Conservation (phyloP, 1,140 invertebrate genomes). For the Hyles vespertilio region DNA sequence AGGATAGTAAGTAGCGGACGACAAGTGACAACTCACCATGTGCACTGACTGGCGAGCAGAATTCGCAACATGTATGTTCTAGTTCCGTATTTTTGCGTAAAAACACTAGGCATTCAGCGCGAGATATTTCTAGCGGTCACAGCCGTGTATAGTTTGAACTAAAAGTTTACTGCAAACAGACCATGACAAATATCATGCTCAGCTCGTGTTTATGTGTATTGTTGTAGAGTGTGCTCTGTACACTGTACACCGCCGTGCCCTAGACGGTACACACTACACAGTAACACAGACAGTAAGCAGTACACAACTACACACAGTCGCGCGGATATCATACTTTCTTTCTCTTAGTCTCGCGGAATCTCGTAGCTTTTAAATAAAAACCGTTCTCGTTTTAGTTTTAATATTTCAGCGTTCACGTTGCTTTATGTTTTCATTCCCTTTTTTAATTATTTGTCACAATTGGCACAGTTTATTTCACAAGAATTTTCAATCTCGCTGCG, state of each 20-base stretch:
- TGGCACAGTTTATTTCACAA: neutral
- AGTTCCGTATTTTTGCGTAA: slow-evolving; percentile 16
- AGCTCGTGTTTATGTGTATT: slow-evolving; percentile 1
- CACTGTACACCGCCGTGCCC: neutral
- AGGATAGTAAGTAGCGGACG: too few relatives aligned
- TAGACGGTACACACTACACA: neutral
- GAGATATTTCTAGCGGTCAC: slow-evolving; percentile 25
- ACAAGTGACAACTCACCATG: neutral
- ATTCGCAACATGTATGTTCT: slow-evolving; percentile 1
- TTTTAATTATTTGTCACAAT: slow-evolving; percentile 9
- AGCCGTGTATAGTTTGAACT: slow-evolving; percentile 18
- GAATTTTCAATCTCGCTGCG: neutral
- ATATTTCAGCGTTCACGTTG: slow-evolving; percentile 10
- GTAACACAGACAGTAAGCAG: too few relatives aligned
- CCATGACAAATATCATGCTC: slow-evolving; percentile 29
- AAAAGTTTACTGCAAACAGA: slow-evolving; percentile 34
- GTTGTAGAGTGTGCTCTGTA: too few relatives aligned
- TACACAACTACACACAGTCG: too few relatives aligned
- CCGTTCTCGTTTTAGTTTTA: slow-evolving; percentile 11
- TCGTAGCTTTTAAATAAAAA: slow-evolving; percentile 7
- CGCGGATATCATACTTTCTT: slow-evolving; percentile 10
- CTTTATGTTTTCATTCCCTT: slow-evolving; percentile 4
- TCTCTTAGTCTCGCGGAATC: slow-evolving; percentile 8
- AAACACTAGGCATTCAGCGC: slow-evolving; percentile 14
- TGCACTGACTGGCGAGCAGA: neutral